phyloP scores from a whole-genome alignment of 2,113 vertebrate species.

The Ovis canadensis region DNA sequence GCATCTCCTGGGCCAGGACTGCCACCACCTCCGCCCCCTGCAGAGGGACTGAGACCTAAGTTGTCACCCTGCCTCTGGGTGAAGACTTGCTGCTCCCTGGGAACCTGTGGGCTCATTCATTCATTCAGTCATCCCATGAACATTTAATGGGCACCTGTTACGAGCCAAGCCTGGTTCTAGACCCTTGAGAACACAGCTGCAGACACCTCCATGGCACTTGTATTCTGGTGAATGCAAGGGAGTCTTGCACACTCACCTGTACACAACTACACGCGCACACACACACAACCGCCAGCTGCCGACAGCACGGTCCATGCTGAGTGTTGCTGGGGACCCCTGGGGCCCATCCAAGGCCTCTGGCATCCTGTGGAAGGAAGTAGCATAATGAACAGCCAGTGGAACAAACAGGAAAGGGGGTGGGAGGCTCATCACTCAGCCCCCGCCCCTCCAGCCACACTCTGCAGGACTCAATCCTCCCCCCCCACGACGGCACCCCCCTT shows the following conservation, averaged over 20 bases:
- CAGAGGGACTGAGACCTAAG: neutral
- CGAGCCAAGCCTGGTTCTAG: neutral
- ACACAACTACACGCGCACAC: no score
- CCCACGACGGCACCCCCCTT: rapidly evolving
- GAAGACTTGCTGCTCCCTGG: neutral
- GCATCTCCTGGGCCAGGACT: neutral
- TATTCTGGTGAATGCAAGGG: neutral
- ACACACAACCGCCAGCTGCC: neutral
- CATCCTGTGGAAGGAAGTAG: conserved; percentile 53
- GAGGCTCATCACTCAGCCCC: neutral
- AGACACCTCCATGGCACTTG: neutral
- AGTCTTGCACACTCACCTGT: neutral
- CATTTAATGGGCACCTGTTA: neutral
- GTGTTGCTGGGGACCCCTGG: neutral
- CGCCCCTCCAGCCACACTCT: neutral
- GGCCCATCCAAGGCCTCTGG: neutral
- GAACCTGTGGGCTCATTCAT: neutral
- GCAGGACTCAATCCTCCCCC: neutral
- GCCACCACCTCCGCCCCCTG: neutral
- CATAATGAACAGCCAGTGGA: neutral
- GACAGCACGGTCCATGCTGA: rapidly evolving
- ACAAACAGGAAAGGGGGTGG: conserved; percentile 53
- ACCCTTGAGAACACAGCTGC: neutral
- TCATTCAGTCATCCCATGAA: neutral
- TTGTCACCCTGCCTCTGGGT: rapidly evolving